Evolutionary conservation across 2,888 invertebrate species (phyloP).

Genomic region (Phania funesta): DNA sequence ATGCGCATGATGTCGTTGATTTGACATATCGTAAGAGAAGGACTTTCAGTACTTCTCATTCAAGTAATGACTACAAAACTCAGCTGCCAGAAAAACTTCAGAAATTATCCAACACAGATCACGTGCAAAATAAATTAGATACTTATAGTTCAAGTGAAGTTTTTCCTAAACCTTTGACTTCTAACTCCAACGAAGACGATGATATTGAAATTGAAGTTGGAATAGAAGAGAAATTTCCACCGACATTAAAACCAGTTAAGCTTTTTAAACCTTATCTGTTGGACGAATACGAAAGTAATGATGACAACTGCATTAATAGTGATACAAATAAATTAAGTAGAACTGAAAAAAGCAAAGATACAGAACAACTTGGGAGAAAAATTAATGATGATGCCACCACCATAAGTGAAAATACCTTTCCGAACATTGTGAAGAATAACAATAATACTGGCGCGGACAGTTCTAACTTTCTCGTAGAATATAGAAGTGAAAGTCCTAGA

Average conservation of each 20-base stretch:
- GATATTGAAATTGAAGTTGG: conserved; percentile 70
- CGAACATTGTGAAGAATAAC: conserved; percentile 71
- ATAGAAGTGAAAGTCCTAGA: conserved; percentile 66
- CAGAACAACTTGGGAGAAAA: conserved; percentile 1
- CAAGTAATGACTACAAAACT: conserved; percentile 5
- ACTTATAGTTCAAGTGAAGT: background rate
- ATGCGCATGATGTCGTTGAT: conserved; percentile 71
- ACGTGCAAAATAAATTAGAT: conserved; percentile 60
- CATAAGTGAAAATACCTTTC: conserved; percentile 71
- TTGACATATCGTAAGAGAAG: conserved; percentile 77
- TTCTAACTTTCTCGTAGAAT: conserved; percentile 73
- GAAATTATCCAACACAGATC: conserved; percentile 67
- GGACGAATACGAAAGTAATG: conserved; percentile 83
- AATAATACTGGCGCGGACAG: conserved; percentile 75
- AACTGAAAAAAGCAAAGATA: conserved; percentile 9
- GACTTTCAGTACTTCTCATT: conserved; percentile 57
- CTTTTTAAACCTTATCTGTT: conserved; percentile 89
- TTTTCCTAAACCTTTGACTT: background rate
- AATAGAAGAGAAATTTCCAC: conserved; percentile 69
- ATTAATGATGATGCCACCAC: too few species aligned
- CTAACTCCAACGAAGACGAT: conserved; percentile 69
- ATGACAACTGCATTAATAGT: conserved; percentile 28
- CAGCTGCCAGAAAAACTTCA: conserved; percentile 73
- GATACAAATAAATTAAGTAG: conserved; percentile 48
- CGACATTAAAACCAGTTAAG: conserved; percentile 83